Conservation (phyloP, 1,140 invertebrate species). For the Mycetomoellerius zeteki region DNA sequence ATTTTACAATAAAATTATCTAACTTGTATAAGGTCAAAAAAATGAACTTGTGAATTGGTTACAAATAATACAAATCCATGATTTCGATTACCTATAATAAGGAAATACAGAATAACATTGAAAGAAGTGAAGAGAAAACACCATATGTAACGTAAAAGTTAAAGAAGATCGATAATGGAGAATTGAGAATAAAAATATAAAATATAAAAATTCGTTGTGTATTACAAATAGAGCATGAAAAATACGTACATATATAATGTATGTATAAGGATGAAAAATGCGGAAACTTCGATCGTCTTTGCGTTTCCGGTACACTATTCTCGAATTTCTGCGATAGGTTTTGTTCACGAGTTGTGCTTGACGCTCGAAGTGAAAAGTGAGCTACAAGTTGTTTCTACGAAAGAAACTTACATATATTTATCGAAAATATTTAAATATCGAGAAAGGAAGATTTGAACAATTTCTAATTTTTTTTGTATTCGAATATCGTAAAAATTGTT, state of each 20-base stretch:
- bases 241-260: neutral
- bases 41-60: neutral
- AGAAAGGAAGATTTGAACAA: neutral
- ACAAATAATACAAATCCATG: neutral
- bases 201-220: neutral
- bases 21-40: neutral
- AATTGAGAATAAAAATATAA: conserved; percentile 18
- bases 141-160: neutral
- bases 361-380: neutral
- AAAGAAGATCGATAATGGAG: neutral
- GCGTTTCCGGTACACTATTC: conserved; percentile 1
- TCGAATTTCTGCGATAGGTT: conserved; percentile 24
- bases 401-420: conserved; percentile 19
- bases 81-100: neutral
- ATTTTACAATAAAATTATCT: neutral
- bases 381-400: neutral
- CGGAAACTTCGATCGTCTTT: conserved; percentile 20
- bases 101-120: neutral
- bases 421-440: neutral
- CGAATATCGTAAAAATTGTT: neutral
- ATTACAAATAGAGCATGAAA: neutral
- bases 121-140: neutral
- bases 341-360: conserved; percentile 4
- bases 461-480: neutral
- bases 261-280: neutral